Evolutionary conservation across 2,888 invertebrate genomes (phyloP), one percentile per base, ranked within the genome.

Genomic region (Nemotelus nigrinus): DNA sequence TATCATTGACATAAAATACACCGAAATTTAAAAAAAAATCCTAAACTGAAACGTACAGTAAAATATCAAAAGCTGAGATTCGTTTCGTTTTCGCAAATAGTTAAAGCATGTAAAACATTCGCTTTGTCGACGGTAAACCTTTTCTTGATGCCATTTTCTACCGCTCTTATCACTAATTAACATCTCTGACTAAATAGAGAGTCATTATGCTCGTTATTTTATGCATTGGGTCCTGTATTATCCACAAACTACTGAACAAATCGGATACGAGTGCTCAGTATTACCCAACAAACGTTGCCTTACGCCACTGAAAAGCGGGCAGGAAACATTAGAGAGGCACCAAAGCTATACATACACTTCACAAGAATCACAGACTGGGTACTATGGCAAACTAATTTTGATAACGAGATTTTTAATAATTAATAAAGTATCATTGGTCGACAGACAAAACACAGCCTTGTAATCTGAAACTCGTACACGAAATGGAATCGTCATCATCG

Each of bases 161-260:
- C 3, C 8, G 41, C 41, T 63, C 43, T 63, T 63, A 63, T 63
- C 63, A 63, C 63, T 63, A 63, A 63, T 63, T 63, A 63, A 63
- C 63, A 63, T 63, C 63, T 63, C 41, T 63, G 10, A 43, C 43
- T 63, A 63, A 63, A 63, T 63, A 63, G 41, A 63, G 58, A 58
- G 63, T 63, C 63, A 63, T 63, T 63, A 63, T 41, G 63, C 43
- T 41, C 63, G 50, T 50, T 7, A 50, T 50, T 50, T 8, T 50
- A 50, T 50, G 8, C 50, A 7, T 8, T 50, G 6, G 8, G 50
- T 50, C 50, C 8, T 5, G 50, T 50, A 50, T 50, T 8, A 50
- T 50, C 50, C 50, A 8, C 50, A 50, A 50, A 50, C 50, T 8
- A 50, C 50, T 50, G 8, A 7, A 8, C 8, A 50, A 50, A 50